Evolutionary conservation across 2,113 vertebrate genomes (phyloP).

Genomic region (Picathartes gymnocephalus): DNA sequence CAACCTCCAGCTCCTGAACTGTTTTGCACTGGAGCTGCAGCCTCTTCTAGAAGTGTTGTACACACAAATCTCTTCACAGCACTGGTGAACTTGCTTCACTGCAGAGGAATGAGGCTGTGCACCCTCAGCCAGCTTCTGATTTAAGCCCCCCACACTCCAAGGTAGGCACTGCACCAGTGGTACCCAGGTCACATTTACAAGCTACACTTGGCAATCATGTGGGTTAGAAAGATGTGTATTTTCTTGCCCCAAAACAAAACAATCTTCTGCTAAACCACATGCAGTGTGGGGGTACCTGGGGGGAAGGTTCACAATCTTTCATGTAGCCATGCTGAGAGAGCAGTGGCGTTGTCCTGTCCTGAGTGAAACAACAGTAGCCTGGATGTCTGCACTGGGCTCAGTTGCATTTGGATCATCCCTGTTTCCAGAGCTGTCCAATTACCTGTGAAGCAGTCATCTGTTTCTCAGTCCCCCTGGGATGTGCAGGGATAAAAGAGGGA

Average conservation of each 20-base stretch:
- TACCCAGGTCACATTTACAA: background rate
- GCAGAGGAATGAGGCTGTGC: background rate
- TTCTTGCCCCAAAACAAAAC: background rate
- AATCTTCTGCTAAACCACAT: background rate
- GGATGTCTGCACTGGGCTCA: background rate
- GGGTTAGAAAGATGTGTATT: background rate
- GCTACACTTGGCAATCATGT: fast-evolving
- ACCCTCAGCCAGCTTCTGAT: background rate
- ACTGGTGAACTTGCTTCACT: background rate
- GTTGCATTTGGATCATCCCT: background rate
- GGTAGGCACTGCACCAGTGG: background rate
- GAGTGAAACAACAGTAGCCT: background rate
- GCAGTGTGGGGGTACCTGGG: background rate
- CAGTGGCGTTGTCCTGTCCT: background rate
- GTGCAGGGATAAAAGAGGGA: background rate
- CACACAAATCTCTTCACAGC: background rate
- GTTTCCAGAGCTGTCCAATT: background rate
- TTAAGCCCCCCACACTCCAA: background rate
- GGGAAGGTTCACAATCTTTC: background rate
- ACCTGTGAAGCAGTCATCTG: background rate
- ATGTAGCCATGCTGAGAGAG: background rate
- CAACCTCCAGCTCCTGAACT: background rate
- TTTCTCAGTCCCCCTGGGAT: background rate
- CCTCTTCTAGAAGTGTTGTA: background rate
- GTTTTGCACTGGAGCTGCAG: background rate